Evolutionary conservation across 2,113 vertebrate species (phyloP).

Genomic region (Vulpes vulpes): DNA sequence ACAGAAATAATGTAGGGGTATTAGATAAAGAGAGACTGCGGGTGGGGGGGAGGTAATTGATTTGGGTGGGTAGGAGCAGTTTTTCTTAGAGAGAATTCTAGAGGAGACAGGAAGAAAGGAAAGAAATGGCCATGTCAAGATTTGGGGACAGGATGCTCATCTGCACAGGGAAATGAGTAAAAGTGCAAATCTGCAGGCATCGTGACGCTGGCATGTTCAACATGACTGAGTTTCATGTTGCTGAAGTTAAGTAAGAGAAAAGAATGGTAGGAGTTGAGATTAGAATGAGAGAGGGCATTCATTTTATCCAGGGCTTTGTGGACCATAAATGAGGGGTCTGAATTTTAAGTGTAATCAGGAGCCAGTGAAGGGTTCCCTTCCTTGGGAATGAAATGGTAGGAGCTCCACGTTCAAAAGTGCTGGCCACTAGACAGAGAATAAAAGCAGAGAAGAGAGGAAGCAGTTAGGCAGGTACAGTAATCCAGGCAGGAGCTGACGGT

Average conservation of each 20-base stretch:
- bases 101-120: background rate
- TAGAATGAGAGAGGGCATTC: background rate
- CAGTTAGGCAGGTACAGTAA: background rate
- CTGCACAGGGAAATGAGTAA: background rate
- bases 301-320: background rate
- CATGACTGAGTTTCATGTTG: background rate
- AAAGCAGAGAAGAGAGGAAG: background rate
- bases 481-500: background rate
- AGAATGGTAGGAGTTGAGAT: background rate
- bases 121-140: background rate
- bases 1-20: background rate
- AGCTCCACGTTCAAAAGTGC: background rate
- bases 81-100: background rate
- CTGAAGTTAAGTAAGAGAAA: background rate
- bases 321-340: background rate
- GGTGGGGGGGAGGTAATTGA: background rate
- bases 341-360: slow-evolving; percentile 10
- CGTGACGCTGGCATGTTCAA: background rate
- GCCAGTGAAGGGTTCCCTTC: background rate
- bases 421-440: background rate
- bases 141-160: background rate
- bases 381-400: background rate
- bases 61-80: background rate
- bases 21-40: background rate
- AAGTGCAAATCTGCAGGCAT: background rate